phyloP scores from a whole-genome alignment of 2,113 vertebrate species.

The Siphamia tubifer region DNA sequence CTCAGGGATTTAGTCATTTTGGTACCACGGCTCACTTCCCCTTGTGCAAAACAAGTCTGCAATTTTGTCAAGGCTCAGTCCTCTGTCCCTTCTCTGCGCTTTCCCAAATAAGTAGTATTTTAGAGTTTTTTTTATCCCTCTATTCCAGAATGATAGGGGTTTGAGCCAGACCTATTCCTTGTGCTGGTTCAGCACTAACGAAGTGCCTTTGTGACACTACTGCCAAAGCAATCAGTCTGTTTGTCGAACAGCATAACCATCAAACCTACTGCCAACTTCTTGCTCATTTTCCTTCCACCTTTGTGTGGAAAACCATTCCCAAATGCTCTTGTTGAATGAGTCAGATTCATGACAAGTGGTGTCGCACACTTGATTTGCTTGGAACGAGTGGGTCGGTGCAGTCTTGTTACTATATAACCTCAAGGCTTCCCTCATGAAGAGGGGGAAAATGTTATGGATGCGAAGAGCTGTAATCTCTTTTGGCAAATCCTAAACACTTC shows the following conservation, averaged over 20 bases:
- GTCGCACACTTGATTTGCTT: background rate
- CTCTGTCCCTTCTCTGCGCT: too few relatives aligned
- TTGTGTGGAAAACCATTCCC: background rate
- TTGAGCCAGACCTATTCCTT: too few relatives aligned
- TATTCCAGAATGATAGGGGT: too few relatives aligned
- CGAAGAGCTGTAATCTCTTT: background rate
- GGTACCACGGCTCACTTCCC: too few relatives aligned
- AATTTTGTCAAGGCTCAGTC: too few relatives aligned
- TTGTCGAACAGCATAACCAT: background rate
- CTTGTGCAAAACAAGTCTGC: too few relatives aligned
- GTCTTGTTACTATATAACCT: background rate
- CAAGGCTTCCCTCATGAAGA: background rate
- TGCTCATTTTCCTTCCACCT: background rate
- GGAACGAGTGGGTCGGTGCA: background rate
- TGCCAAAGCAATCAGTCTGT: background rate
- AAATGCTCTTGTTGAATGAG: background rate
- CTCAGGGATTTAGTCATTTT: too few relatives aligned
- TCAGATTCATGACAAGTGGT: background rate
- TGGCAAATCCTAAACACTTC: background rate
- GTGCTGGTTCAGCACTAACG: too few relatives aligned
- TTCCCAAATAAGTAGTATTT: too few relatives aligned
- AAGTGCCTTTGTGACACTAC: too few relatives aligned
- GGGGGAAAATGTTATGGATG: background rate
- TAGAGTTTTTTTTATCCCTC: too few relatives aligned
- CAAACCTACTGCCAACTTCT: background rate